phyloP scores from a whole-genome alignment of 2,888 invertebrate genomes.

The Athrips mouffetella region DNA sequence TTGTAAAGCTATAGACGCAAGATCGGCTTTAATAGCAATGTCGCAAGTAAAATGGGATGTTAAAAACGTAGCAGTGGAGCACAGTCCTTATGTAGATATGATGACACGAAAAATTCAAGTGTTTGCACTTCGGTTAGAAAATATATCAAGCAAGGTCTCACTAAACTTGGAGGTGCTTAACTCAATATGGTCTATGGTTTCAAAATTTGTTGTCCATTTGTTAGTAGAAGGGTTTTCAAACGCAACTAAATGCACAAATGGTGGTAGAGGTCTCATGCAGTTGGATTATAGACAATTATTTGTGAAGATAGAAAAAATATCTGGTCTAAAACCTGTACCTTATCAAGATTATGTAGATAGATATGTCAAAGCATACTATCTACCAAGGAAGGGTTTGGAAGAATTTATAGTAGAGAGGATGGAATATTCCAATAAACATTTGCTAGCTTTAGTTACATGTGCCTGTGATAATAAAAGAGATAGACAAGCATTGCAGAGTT shows the following conservation, averaged over 20 bases:
- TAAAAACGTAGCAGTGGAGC: slow-evolving; percentile 96
- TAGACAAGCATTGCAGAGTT: slow-evolving; percentile 85
- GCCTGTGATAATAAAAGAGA: slow-evolving; percentile 93
- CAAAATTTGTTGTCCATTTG: slow-evolving; percentile 90
- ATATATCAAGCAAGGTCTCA: slow-evolving; percentile 83
- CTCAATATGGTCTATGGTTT: slow-evolving; percentile 91
- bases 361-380: slow-evolving; percentile 97
- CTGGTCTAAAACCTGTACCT: slow-evolving; percentile 89
- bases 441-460: slow-evolving; percentile 89
- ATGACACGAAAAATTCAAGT: slow-evolving; percentile 86
- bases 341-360: slow-evolving; percentile 94
- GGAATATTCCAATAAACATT: slow-evolving; percentile 93
- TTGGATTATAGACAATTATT: slow-evolving; percentile 97
- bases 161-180: slow-evolving; percentile 83
- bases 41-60: slow-evolving; percentile 96
- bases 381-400: slow-evolving; percentile 92
- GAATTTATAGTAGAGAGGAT: slow-evolving; percentile 91
- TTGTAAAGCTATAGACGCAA: slow-evolving; percentile 87
- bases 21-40: slow-evolving; percentile 89
- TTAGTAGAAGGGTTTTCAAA: slow-evolving; percentile 96
- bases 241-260: slow-evolving; percentile 96
- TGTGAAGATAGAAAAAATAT: slow-evolving; percentile 92
- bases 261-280: slow-evolving; percentile 98
- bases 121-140: slow-evolving; percentile 87
- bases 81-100: slow-evolving; percentile 92